Base-by-base conservation (phyloP, 2,113 vertebrate genomes). In the Rhea pennata region DNA sequence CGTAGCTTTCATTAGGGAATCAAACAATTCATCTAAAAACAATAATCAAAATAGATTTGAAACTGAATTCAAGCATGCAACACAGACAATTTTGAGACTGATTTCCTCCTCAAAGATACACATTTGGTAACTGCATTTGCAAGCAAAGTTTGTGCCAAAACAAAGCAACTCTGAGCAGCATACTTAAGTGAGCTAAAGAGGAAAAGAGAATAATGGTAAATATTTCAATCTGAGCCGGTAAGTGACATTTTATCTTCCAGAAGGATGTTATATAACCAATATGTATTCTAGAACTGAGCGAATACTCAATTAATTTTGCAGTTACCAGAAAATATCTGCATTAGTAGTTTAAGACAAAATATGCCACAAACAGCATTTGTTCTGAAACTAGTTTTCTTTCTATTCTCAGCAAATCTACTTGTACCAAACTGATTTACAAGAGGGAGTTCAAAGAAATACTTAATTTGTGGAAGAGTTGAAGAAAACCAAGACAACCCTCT, bases 81-180 rank as follows among this genome's bases (percentile, higher is more conserved):
- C 66, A 51, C 2, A 9, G 12, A 19, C 10, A 13, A 14, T 70
- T 40, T 20, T 0, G 13, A 84, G 72, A 23, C 3, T 56, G 0
- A 40, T 82, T 92, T 93, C 26, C 72, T 72, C 23, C 27, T 69
- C 53, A 36, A 65, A 36, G 24, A 50, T 8, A 48, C 48, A 31
- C 2, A 56, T 53, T 76, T 44, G 26, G 14, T 61, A 87, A 76
- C 6, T 44, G 40, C 61, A n/a, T 64, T 64, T 64, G n/a, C 77
- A 91, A 75, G 33, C 8, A 9, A 87, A 85, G 53, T 6, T 44
- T 61, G 5, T 65, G 39, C 44, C 42, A 84, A 92, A 73, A 53
- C 44, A 79, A 71, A 61, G 29, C 65, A 83, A 72, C 17, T 5
- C 24, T 53, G 88, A 69, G 64, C 5, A 48, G 27, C 10, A 76